A percentile compares a stretch with the other conserved stretches of the same genome.
Evolutionary conservation across 2,888 invertebrate genomes (phyloP).

Genomic region (Dasysyrphus albostriatus): DNA sequence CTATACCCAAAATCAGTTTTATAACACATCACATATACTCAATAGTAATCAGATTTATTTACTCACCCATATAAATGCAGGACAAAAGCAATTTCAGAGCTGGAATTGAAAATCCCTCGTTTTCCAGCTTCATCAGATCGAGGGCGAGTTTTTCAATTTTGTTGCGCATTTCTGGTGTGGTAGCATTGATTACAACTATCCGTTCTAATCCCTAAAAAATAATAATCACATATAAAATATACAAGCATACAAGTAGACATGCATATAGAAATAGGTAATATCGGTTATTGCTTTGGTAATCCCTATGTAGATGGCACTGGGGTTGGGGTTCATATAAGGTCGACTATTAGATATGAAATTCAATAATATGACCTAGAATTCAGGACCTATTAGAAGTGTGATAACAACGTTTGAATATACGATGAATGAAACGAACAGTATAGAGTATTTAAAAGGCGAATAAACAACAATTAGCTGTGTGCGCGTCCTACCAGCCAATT

Average conservation of each 20-base stretch:
- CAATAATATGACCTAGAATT: constrained; percentile 56
- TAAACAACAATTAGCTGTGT: constrained; percentile 72
- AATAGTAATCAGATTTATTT: constrained; percentile 61
- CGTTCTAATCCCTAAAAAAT: constrained; percentile 87
- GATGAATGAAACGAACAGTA: constrained; percentile 29
- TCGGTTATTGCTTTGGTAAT: constrained; percentile 56
- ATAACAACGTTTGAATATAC: constrained; percentile 36
- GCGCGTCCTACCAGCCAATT: constrained; percentile 40
- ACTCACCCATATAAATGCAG: constrained; percentile 90
- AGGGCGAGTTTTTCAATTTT: constrained; percentile 88
- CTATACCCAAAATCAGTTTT: neutral
- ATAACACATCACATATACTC: neutral
- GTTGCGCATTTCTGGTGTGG: constrained; percentile 86
- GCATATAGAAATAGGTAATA: constrained; percentile 25
- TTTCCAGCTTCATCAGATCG: constrained; percentile 88
- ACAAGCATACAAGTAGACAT: constrained; percentile 51
- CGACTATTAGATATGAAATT: constrained; percentile 51
- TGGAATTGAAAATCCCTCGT: constrained; percentile 88
- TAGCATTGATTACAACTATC: constrained; percentile 86
- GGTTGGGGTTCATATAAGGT: neutral
- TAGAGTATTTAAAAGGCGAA: constrained; percentile 65
- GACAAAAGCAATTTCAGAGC: constrained; percentile 90
- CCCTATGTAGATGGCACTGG: constrained; percentile 6
- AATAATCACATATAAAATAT: constrained; percentile 67
- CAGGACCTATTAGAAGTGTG: constrained; percentile 39